These are phyloP conservation scores for Drosophila merina DNA, from an alignment of 2,888 invertebrate species.

Conservation along the genomic window DNA sequence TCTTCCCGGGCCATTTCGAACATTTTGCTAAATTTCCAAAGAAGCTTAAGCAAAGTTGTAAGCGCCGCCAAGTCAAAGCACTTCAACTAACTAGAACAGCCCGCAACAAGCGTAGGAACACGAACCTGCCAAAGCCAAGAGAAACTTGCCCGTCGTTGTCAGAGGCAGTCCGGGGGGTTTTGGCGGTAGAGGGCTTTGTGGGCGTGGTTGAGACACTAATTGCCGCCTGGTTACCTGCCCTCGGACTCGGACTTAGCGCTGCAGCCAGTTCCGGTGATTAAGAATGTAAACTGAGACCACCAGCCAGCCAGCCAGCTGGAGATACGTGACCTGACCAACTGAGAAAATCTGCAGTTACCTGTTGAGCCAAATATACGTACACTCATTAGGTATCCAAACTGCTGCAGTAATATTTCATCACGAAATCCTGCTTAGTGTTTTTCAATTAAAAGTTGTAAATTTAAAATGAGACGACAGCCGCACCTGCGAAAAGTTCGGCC, in stretches of 20 bases:
- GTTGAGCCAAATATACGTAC: constrained; percentile 9
- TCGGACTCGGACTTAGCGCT: constrained; percentile 18
- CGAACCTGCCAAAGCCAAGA: constrained; percentile 13
- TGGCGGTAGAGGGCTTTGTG: constrained; percentile 38
- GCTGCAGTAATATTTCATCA: constrained; percentile 56
- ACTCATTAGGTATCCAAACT: constrained; percentile 28
- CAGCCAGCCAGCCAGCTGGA: constrained; percentile 9
- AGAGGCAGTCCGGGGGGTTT: not conserved
- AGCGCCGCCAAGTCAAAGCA: constrained; percentile 47
- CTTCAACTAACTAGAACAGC: constrained; percentile 38
- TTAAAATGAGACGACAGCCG: constrained; percentile 58
- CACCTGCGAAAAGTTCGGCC: constrained; percentile 32
- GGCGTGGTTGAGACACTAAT: constrained; percentile 69
- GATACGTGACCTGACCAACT: constrained; percentile 32
- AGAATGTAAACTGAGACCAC: constrained; percentile 33
- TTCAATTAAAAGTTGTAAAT: constrained; percentile 76
- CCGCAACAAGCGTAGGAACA: constrained; percentile 29
- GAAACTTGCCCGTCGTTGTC: constrained; percentile 28
- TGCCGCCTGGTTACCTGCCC: constrained; percentile 61
- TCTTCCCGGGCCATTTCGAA: constrained; percentile 20
- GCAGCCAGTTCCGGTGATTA: constrained; percentile 71
- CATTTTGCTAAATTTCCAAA: constrained; percentile 28
- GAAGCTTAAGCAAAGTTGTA: constrained; percentile 62
- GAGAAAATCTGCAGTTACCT: constrained; percentile 19
- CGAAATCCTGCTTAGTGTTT: constrained; percentile 55